Evolutionary conservation across 2,113 vertebrate species (phyloP).

Genomic region (Sceloporus undulatus): DNA sequence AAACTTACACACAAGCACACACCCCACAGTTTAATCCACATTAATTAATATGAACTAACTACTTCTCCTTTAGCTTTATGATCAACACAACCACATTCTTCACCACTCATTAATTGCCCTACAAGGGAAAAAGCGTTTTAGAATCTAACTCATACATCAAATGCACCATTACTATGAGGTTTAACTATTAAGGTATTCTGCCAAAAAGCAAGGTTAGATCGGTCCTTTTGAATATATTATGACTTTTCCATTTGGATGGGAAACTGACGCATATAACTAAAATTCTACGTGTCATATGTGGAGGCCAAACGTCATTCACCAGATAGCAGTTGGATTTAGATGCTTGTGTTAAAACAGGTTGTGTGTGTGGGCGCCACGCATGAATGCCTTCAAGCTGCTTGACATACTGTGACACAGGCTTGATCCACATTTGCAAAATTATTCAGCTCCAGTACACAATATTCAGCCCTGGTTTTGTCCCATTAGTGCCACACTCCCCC

Average conservation of each 20-base stretch:
- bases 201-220: neutral
- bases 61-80: neutral
- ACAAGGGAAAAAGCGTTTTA: neutral
- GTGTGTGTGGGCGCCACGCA: neutral
- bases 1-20: neutral
- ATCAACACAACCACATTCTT: neutral
- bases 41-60: neutral
- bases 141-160: neutral
- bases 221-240: neutral
- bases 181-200: neutral
- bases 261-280: constrained; percentile 49
- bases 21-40: neutral
- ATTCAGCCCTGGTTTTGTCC: too few species aligned
- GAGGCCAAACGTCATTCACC: constrained; percentile 70
- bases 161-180: neutral
- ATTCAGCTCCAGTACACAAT: too few species aligned
- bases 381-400: too few species aligned
- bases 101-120: neutral
- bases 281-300: constrained; percentile 53
- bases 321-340: constrained; percentile 57
- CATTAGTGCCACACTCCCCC: too few species aligned
- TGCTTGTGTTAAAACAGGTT: constrained; percentile 59
- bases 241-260: neutral
- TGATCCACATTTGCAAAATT: too few species aligned
- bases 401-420: too few species aligned